Evolutionary conservation across 2,113 vertebrate species (phyloP).

Genomic region (Enhydra lutris): DNA sequence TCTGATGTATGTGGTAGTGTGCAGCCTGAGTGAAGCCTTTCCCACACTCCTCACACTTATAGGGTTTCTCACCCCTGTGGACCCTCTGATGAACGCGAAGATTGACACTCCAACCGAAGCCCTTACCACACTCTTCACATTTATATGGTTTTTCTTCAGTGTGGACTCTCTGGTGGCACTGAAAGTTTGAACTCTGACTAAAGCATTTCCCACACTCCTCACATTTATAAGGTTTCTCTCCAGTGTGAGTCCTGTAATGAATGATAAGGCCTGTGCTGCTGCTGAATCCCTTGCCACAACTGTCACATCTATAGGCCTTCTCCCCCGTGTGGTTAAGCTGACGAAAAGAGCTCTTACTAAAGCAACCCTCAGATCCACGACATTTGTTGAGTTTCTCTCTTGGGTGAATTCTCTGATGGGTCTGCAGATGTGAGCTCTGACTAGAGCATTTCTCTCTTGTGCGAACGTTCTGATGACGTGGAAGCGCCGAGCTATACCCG

Average conservation of each 20-base stretch:
- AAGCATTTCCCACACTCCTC: constrained; percentile 72
- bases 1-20: constrained; percentile 64
- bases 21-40: constrained; percentile 65
- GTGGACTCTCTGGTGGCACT: constrained; percentile 70
- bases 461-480: neutral
- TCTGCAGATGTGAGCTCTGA: neutral
- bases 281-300: constrained; percentile 52
- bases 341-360: neutral
- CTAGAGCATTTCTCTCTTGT: neutral
- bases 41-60: constrained; percentile 61
- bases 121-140: constrained; percentile 72
- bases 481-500: neutral
- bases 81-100: constrained; percentile 67
- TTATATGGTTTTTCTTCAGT: constrained; percentile 70
- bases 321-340: constrained; percentile 28
- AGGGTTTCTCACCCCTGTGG: constrained; percentile 73
- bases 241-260: constrained; percentile 68
- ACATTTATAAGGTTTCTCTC: constrained; percentile 66
- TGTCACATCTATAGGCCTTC: constrained; percentile 53
- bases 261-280: constrained; percentile 56
- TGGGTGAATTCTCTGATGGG: neutral
- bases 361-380: neutral
- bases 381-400: neutral
- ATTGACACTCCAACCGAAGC: constrained; percentile 65
- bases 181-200: constrained; percentile 64